Evolutionary conservation across 2,888 invertebrate species (phyloP), one percentile per base, ranked within the genome.

Genomic region (Pyrrhosoma nymphula): DNA sequence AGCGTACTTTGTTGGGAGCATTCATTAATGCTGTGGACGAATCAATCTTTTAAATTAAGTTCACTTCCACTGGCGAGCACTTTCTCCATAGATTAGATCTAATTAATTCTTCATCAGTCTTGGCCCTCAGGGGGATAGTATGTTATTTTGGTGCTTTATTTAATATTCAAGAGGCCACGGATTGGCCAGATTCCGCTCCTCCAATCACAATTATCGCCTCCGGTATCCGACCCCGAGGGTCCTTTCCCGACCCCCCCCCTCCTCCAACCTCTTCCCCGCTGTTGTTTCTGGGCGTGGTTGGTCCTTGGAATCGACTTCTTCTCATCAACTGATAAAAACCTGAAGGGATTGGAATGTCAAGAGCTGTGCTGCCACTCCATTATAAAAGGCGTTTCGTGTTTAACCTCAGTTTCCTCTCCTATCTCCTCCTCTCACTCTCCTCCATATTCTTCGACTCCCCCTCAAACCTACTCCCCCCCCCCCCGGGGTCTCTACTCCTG

Each of bases 261-360:
- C 47, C 18, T 16, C 12, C 26, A 20, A 23, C 55, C 47, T 47
- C 47, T 47, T 63, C 35, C 35, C 55, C 20, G 16, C 14, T 23
- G 63, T 63, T 69, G 47, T 93, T 93, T 93, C 39, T 93, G 93
- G 93, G 93, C 93, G 93, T 93, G 93, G 93, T 75, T 69, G 93
- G 93, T n/a, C 63, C 91, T 91, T 39, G 91, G 55, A 89, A 93
- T 93, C 93, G 75, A 93, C 93, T 93, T 23, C 93, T 93, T 55
- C 93, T 93, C 93, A 93, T 93, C 93, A 93, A 93, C 93, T 93
- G 93, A 93, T 93, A 93, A 93, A 91, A 93, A 93, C 39, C 93
- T 63, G 93, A 47, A 93, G 47, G 93, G 93, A 93, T 69, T 93
- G 93, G 93, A 93, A 93, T 93, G 69, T 93, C 93, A 93, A 93